phyloP scores from a whole-genome alignment of 2,113 vertebrate species.

The Brienomyrus longianalis region DNA sequence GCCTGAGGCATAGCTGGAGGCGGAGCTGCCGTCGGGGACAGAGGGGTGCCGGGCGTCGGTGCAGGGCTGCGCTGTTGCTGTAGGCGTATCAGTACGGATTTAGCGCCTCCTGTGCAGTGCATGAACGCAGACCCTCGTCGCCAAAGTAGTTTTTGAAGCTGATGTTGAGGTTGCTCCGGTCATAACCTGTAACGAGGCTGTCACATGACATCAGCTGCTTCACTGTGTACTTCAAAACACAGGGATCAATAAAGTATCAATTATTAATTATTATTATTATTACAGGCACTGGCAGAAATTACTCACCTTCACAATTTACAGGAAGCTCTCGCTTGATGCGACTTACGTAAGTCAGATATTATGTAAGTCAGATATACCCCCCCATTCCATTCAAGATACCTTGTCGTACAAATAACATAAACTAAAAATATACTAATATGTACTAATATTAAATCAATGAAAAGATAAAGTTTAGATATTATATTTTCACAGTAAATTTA shows the following conservation, averaged over 20 bases:
- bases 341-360: not conserved
- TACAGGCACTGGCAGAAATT: not conserved
- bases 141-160: slow-evolving; percentile 73
- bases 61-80: not conserved
- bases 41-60: not conserved
- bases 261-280: no score
- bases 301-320: not conserved
- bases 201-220: not conserved
- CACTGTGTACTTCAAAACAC: no score
- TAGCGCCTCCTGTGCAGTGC: slow-evolving; percentile 58
- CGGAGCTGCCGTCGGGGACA: not conserved
- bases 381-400: not conserved
- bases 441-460: not conserved
- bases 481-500: not conserved
- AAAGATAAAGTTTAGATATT: not conserved
- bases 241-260: no score
- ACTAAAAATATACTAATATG: not conserved
- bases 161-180: slow-evolving; percentile 75
- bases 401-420: not conserved
- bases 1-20: not conserved
- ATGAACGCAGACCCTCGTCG: slow-evolving; percentile 61
- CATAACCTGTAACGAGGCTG: slow-evolving; percentile 66
- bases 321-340: not conserved
- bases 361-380: not conserved
- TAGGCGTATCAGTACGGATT: slow-evolving; percentile 43